phyloP scores from a whole-genome alignment of 2,888 invertebrate species.

The Hypena proboscidalis region DNA sequence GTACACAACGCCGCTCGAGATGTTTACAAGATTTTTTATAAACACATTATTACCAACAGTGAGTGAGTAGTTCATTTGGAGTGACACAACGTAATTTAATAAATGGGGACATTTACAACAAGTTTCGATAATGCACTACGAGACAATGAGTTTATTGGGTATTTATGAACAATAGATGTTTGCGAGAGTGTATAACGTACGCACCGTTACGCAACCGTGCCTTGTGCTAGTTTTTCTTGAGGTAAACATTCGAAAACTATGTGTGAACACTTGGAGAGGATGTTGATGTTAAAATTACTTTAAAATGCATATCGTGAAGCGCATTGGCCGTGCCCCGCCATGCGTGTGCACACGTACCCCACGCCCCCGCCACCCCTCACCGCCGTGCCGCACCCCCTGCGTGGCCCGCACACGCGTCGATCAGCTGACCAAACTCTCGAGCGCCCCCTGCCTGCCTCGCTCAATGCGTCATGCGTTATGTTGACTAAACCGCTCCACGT shows the following conservation, averaged over 20 bases:
- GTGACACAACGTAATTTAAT: constrained; percentile 14
- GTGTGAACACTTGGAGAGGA: constrained; percentile 44
- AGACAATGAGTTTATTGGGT: constrained; percentile 64
- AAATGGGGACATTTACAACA: constrained; percentile 42
- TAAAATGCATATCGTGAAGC: constrained; percentile 58
- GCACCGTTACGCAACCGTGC: constrained; percentile 69
- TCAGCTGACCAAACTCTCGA: constrained; percentile 74
- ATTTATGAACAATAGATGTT: constrained; percentile 57
- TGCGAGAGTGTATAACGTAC: constrained; percentile 50
- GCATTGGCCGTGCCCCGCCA: constrained; percentile 54
- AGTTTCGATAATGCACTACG: constrained; percentile 53
- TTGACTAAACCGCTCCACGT: constrained; percentile 60
- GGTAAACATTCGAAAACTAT: constrained; percentile 56
- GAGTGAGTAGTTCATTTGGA: constrained; percentile 13
- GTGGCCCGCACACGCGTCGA: constrained; percentile 59
- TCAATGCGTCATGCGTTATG: constrained; percentile 64
- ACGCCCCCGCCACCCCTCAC: constrained; percentile 21
- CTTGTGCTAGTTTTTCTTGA: constrained; percentile 66
- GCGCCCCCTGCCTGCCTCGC: constrained; percentile 54
- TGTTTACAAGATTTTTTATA: constrained; percentile 23
- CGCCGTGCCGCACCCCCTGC: constrained; percentile 29
- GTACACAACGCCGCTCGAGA: constrained; percentile 9
- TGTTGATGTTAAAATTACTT: constrained; percentile 52
- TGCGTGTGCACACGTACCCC: constrained; percentile 59
- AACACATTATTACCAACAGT: constrained; percentile 21